Evolutionary conservation across 1,140 invertebrate genomes (phyloP).

Genomic region (Parapsyche elsis): DNA sequence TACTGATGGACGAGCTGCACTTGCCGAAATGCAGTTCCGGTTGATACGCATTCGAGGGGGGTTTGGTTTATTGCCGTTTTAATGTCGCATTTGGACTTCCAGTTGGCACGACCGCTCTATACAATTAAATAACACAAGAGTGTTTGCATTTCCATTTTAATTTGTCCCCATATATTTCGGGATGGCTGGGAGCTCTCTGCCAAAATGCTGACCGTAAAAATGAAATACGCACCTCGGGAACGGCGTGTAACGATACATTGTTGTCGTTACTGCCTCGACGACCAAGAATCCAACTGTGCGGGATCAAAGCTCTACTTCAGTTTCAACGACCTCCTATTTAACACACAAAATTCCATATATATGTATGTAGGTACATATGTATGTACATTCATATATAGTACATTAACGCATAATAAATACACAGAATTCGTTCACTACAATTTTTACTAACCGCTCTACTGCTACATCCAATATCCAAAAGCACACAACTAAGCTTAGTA

Average conservation of each 20-base stretch:
- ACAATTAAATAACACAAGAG: slow-evolving; percentile 47
- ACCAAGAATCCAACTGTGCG: background rate
- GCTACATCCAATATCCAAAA: too few relatives aligned
- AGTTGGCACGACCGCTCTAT: slow-evolving; percentile 28
- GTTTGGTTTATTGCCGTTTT: slow-evolving; percentile 36
- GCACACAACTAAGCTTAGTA: too few relatives aligned
- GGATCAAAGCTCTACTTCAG: too few relatives aligned
- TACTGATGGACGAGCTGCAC: slow-evolving; percentile 2
- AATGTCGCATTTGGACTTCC: slow-evolving; percentile 46
- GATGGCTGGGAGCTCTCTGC: background rate
- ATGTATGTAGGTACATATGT: too few relatives aligned
- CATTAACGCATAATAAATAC: too few relatives aligned
- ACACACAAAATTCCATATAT: too few relatives aligned
- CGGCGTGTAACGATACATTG: slow-evolving; percentile 31
- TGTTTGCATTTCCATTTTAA: slow-evolving; percentile 47
- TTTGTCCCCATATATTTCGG: slow-evolving; percentile 43
- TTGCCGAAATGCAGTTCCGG: background rate
- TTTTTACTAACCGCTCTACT: background rate
- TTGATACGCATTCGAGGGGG: background rate
- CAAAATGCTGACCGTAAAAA: slow-evolving; percentile 41
- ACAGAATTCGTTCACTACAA: background rate
- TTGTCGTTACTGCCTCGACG: background rate
- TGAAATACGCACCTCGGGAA: slow-evolving; percentile 31
- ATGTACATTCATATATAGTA: too few relatives aligned
- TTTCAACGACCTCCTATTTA: too few relatives aligned